A percentile compares a stretch with the other conserved stretches of the same genome.
Conservation (phyloP, 2,113 vertebrate species). For the Dipodomys ordii region DNA sequence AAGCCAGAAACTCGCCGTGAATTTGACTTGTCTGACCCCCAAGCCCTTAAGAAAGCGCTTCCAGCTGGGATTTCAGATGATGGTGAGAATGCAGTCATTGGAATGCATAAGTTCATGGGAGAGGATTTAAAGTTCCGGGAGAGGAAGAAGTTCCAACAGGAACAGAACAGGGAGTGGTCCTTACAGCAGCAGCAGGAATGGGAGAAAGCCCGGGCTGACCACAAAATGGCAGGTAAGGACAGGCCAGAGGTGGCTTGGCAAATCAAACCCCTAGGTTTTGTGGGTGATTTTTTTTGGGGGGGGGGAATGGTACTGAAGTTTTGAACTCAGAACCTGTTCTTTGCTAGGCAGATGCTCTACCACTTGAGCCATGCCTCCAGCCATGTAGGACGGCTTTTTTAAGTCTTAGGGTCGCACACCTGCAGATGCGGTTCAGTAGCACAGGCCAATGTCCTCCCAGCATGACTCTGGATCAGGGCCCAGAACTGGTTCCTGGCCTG, state of each 20-base stretch:
- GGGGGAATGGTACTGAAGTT: too few species aligned
- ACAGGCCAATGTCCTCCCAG: neutral
- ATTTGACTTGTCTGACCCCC: conserved; percentile 90
- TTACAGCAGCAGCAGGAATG: conserved; percentile 90
- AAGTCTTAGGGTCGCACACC: rapidly evolving
- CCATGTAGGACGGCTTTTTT: neutral
- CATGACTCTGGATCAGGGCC: neutral
- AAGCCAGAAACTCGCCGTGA: conserved; percentile 86
- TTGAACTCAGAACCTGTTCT: neutral
- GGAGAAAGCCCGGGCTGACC: conserved; percentile 80
- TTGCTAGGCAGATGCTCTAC: neutral
- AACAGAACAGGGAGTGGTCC: conserved; percentile 92
- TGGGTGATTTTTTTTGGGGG: neutral
- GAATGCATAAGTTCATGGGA: conserved; percentile 91
- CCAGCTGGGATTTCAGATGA: conserved; percentile 84
- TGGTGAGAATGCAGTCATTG: conserved; percentile 83
- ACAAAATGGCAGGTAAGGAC: conserved; percentile 86
- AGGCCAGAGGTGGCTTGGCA: rapidly evolving
- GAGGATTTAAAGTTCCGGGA: conserved; percentile 88
- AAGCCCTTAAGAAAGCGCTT: conserved; percentile 85
- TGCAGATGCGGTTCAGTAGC: rapidly evolving
- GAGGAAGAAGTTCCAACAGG: conserved; percentile 89
- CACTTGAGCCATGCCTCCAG: neutral
- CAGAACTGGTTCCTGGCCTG: too few species aligned
- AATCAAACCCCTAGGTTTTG: neutral